Evolutionary conservation across 1,140 invertebrate species (phyloP), one percentile per base, ranked within the genome.

Genomic region (Calycopis cecrops): DNA sequence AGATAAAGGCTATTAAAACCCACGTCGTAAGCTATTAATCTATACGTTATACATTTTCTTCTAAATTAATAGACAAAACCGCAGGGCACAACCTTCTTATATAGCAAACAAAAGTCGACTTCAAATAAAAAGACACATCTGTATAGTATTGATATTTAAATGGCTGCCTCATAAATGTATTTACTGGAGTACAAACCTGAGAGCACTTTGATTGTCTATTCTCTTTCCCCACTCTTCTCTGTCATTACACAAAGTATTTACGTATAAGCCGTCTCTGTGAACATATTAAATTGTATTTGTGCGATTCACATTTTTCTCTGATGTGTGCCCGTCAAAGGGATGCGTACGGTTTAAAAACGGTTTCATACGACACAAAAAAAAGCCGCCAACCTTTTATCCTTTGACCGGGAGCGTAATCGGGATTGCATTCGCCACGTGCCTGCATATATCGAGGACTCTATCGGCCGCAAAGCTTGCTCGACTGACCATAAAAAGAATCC

Each of bases 401-500:
- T 81, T 79, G 76, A 79, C 63, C 63, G 69, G 63, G 63, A 61
- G 63, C 70, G 73, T 72, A 72, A 74, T 78, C 69, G 74, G 60
- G 69, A 79, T 76, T 76, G 78, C 76, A 79, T 73, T 68, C 69
- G 61, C 60, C 51, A 47, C 52, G 52, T 40, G 18, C 21, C 33
- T 16, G 35, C 33, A 33, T 34, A 28, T 16, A 58, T 48, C 51
- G 59, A 63, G 67, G 57, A 48, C 65, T 67, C 68, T 74, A 62
- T 57, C 63, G 52, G 53, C 11, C 55, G 57, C 62, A 57, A 48
- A 63, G 67, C 60, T 68, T 73, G 73, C 63, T 68, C 67, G 69
- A 66, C 70, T 76, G 70, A 70, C 67, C 70, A 69, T 75, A 77
- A 76, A 79, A 73, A 78, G 71, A 78, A 79, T 73, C 59, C 71